Base-by-base conservation (phyloP, 2,888 invertebrate genomes). In the Oligia strigilis region DNA sequence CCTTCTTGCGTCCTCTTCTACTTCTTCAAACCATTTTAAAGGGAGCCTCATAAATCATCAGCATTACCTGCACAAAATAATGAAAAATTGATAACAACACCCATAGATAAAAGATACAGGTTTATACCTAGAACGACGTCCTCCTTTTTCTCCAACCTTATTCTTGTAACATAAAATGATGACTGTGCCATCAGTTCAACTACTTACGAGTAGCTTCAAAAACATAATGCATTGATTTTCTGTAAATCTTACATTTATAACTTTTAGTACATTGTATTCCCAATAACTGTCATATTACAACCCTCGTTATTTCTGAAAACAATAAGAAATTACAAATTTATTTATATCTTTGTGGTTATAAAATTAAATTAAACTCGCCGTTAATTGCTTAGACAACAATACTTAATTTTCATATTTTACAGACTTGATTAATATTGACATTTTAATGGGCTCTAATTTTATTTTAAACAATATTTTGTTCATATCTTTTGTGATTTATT, bases 351-450 rank as follows among this genome's bases (percentile, higher is more conserved):
- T 40, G 49, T n/a, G 17, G 43, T 67, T 17, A 52, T 62, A 60
- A 78, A 67, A 60, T 29, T 67, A 13, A 40, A 49, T 29, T 14
- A 11, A 23, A 55, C 4, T 9, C 3, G 5, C 74, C 55, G 13
- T 72, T 49, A 43, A 29, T 43, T 40, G 4, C 29, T 55, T 36
- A 40, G n/a, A 49, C 8, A 67, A 69, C 80, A 78, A 79, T 60
- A 43, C 49, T 14, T 43, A 29, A 70, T 78, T 69, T 58, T 9
- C 6, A 23, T 58, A 23, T 2, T 23, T 29, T 6, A n/a, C 23
- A 40, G 36, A 29, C 14, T 52, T 64, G 23, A 64, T 19, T n/a
- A 43, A 46, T 4, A 64, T 52, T 62, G 23, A 11, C 8, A 58
- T 77, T 78, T 43, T 23, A 52, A 78, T 55, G 23, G 46, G 23